A percentile compares a stretch with the other conserved stretches of the same genome.
These are phyloP conservation scores for Oscheius sp. DNA, from an alignment of 1,140 invertebrate genomes.

Conservation along the genomic window DNA sequence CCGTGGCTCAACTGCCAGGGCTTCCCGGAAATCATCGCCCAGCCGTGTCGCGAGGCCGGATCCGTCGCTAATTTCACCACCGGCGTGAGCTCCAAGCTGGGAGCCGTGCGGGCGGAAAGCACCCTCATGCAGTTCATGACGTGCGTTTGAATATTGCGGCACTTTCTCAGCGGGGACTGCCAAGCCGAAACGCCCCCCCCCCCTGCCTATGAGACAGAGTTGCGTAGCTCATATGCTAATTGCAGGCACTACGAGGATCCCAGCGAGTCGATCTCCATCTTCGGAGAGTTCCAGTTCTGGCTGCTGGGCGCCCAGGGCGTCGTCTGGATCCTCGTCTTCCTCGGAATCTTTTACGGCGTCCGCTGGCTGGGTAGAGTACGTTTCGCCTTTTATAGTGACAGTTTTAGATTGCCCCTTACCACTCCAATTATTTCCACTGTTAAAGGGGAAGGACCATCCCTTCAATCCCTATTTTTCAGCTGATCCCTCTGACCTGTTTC, in stretches of 20 bases:
- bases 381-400: neutral
- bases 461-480: neutral
- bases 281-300: slow-evolving; percentile 53
- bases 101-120: slow-evolving; percentile 52
- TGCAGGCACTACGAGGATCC: slow-evolving; percentile 49
- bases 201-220: neutral
- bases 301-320: slow-evolving; percentile 50
- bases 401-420: too few species aligned
- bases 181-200: neutral
- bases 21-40: slow-evolving; percentile 56
- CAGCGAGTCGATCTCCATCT: slow-evolving; percentile 45
- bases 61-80: slow-evolving; percentile 39
- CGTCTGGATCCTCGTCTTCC: slow-evolving; percentile 55
- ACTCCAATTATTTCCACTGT: too few species aligned
- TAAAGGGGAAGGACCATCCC: too few species aligned
- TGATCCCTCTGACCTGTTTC: neutral
- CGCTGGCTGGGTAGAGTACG: slow-evolving; percentile 58
- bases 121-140: slow-evolving; percentile 52
- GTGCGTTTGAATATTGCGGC: slow-evolving; percentile 27
- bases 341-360: slow-evolving; percentile 57
- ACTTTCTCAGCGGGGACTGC: too few species aligned
- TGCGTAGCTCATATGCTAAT: neutral
- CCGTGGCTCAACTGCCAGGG: slow-evolving; percentile 57
- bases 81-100: slow-evolving; percentile 26
- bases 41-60: slow-evolving; percentile 44